A percentile compares a stretch with the other conserved stretches of the same genome.
phyloP scores from a whole-genome alignment of 1,140 invertebrate species.

The Brachionus angularis region DNA sequence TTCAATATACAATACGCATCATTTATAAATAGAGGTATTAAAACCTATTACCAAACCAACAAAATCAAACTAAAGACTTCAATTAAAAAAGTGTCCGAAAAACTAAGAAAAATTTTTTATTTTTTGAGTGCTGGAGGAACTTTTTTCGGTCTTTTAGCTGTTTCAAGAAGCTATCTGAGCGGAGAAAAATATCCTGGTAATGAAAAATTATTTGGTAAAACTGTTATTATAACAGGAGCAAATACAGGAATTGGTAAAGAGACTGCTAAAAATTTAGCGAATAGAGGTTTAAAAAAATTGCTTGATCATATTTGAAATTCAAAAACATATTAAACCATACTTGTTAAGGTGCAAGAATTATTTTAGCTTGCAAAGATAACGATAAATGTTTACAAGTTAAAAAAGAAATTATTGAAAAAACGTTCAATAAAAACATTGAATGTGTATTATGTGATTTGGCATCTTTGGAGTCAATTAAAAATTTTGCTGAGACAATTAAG shows the following conservation, averaged over 20 bases:
- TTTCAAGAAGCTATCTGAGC: slow-evolving; percentile 28
- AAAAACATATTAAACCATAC: background rate
- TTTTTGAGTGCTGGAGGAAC: slow-evolving; percentile 21
- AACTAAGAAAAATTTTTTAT: slow-evolving; percentile 27
- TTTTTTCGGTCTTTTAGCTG: slow-evolving; percentile 11
- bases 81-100: background rate
- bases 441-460: slow-evolving; percentile 63
- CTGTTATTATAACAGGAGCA: slow-evolving; percentile 46
- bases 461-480: slow-evolving; percentile 52
- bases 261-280: slow-evolving; percentile 35
- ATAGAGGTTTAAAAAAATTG: background rate
- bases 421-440: slow-evolving; percentile 59
- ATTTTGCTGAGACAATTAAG: slow-evolving; percentile 57
- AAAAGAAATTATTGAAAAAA: slow-evolving; percentile 61
- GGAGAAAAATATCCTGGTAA: slow-evolving; percentile 48
- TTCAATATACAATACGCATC: no score
- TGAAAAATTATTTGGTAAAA: slow-evolving; percentile 51
- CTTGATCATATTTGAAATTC: background rate
- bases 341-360: slow-evolving; percentile 57
- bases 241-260: slow-evolving; percentile 44
- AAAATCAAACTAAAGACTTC: background rate
- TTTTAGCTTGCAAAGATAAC: slow-evolving; percentile 61
- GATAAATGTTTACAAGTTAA: slow-evolving; percentile 63
- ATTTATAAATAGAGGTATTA: background rate
- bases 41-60: slow-evolving; percentile 15